Evolutionary conservation across 2,888 invertebrate genomes (phyloP), one percentile per base, ranked within the genome.

Genomic region (Standfussiana lucernea): DNA sequence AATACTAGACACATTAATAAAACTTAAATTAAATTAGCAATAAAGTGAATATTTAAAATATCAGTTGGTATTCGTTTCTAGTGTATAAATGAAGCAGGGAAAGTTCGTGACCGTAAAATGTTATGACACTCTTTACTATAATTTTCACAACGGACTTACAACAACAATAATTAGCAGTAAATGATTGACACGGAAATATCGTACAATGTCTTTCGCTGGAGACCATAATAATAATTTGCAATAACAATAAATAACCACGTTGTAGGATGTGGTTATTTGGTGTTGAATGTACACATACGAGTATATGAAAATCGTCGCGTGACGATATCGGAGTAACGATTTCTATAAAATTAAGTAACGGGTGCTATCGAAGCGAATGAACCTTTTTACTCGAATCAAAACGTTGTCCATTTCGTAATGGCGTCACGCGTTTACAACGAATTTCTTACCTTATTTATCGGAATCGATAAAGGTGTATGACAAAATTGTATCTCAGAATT

Each of bases 281-380:
- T n/a, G n/a, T n/a, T n/a, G n/a, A n/a, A n/a, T n/a, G n/a, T n/a
- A n/a, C 24, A 56, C 18, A n/a, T 8, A n/a, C n/a, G n/a, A n/a
- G n/a, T n/a, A 13, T 35, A 62, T 24, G 40, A 78, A 67, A 40
- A 70, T n/a, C n/a, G 47, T 76, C 77, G 83, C 80, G 83, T 78
- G 59, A 68, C 42, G 21, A 66, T 47, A 6, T 40, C 56, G n/a
- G 10, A 68, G 61, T 21, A 35, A 53, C 11, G 35, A 47, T 80
- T 73, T 73, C n/a, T 59, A 32, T 65, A 50, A 65, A 66, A 59
- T 42, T 74, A 72, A 74, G 75, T 65, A 83, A 82, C 70, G 85
- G 86, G 86, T 78, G 77, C 88, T 89, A 91, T 89, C 85, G 82
- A 86, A 82, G 80, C 84, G 83, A 89, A 90, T 85, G 85, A 87